These are phyloP conservation scores for Pomatostomus ruficeps DNA, from an alignment of 2,113 vertebrate genomes.

Conservation along the genomic window DNA sequence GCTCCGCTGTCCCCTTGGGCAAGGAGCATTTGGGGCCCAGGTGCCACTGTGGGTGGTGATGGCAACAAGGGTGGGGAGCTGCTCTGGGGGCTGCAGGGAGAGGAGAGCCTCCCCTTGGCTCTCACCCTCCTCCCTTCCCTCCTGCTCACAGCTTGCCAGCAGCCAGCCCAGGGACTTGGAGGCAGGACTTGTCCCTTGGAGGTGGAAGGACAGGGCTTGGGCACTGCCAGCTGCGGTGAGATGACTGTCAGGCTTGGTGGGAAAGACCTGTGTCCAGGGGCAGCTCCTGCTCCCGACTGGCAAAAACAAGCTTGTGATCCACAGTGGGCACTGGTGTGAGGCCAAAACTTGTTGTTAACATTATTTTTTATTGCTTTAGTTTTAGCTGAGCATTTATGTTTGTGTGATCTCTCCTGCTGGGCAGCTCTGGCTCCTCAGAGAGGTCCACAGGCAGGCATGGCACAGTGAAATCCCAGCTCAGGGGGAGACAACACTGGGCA, in stretches of 20 bases:
- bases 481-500: fast-evolving
- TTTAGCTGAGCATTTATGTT: not conserved
- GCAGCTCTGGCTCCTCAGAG: not conserved
- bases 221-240: fast-evolving
- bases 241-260: not conserved
- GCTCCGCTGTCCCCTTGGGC: not conserved
- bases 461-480: not conserved
- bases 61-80: not conserved
- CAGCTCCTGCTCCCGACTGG: not conserved
- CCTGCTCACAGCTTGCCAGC: not conserved
- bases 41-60: not conserved
- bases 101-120: not conserved
- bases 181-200: not conserved
- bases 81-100: not conserved
- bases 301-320: not conserved
- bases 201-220: not conserved
- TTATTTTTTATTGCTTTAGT: not conserved
- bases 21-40: not conserved
- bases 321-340: fast-evolving
- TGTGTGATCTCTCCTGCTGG: not conserved
- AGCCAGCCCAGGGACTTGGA: not conserved
- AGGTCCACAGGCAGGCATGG: fast-evolving
- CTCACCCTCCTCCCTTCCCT: not conserved
- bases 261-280: not conserved
- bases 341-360: not conserved